Evolutionary conservation across 1,140 invertebrate species (phyloP).

Genomic region (Brachionus rotundiformis): DNA sequence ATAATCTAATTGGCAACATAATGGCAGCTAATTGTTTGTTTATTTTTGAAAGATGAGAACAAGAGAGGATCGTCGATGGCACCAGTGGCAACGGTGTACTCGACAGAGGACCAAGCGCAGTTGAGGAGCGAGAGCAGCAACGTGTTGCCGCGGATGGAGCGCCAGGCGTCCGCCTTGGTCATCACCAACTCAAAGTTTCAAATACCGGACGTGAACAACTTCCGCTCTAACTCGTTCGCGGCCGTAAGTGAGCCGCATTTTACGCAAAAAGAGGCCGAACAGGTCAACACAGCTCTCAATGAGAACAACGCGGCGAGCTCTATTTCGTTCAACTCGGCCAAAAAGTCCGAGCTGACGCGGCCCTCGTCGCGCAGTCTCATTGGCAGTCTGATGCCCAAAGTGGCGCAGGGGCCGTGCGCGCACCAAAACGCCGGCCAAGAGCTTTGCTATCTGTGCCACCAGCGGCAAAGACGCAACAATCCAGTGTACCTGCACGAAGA

Average conservation of each 20-base stretch:
- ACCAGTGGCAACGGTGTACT: background rate
- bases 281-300: background rate
- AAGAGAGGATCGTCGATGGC: conserved; percentile 16
- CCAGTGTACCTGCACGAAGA: conserved; percentile 62
- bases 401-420: conserved; percentile 54
- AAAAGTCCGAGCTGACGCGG: background rate
- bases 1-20: background rate
- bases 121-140: background rate
- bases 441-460: conserved; percentile 64
- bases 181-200: conserved; percentile 34
- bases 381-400: background rate
- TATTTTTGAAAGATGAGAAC: background rate
- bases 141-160: background rate
- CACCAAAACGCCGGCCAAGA: conserved; percentile 62
- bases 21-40: background rate
- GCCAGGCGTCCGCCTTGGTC: background rate
- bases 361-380: conserved; percentile 27
- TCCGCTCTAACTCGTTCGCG: background rate
- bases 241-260: conserved; percentile 16
- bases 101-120: background rate
- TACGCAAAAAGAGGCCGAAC: conserved; percentile 3
- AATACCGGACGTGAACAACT: conserved; percentile 24
- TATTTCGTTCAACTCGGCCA: background rate
- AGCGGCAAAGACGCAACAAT: conserved; percentile 60
- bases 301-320: background rate